A percentile compares a stretch with the other conserved stretches of the same genome.
Evolutionary conservation across 1,140 invertebrate species (phyloP).

Genomic region (Oncopeltus fasciatus): DNA sequence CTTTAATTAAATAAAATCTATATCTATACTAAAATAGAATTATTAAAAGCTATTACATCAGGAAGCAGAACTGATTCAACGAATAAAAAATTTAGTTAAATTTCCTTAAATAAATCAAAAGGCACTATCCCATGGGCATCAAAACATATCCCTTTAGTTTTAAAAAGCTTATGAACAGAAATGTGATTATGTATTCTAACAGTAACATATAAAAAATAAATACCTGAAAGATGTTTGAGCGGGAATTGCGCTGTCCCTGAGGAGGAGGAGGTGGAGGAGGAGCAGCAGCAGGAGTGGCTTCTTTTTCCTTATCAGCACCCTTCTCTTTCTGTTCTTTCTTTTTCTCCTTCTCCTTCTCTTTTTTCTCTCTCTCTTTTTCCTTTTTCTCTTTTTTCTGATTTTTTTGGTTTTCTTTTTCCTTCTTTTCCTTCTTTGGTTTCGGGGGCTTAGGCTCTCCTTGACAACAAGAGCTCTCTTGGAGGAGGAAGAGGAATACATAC

Average conservation of each 20-base stretch:
- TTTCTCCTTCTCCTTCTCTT: slow-evolving; percentile 22
- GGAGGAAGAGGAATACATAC: slow-evolving; percentile 91
- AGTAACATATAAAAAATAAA: not conserved
- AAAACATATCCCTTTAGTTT: too few species aligned
- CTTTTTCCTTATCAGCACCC: slow-evolving; percentile 11
- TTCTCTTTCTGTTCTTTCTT: slow-evolving; percentile 21
- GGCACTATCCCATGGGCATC: too few species aligned
- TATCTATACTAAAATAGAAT: too few species aligned
- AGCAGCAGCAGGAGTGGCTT: not conserved
- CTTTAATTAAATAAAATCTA: too few species aligned
- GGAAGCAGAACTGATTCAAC: too few species aligned
- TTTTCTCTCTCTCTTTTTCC: slow-evolving; percentile 23
- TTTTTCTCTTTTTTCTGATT: slow-evolving; percentile 28
- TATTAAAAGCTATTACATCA: too few species aligned
- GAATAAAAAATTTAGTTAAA: too few species aligned
- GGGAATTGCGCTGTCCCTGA: slow-evolving; percentile 20
- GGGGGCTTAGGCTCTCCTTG: slow-evolving; percentile 53
- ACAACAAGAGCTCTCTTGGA: slow-evolving; percentile 78
- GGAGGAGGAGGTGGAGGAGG: slow-evolving; percentile 16
- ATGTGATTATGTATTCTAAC: too few species aligned
- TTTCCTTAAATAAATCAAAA: too few species aligned
- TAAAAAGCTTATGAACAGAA: too few species aligned
- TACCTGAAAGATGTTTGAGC: slow-evolving; percentile 26
- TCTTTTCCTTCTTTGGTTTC: slow-evolving; percentile 42
- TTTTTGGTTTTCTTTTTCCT: slow-evolving; percentile 35